phyloP scores from a whole-genome alignment of 2,113 vertebrate species.

The Crotalus horridus region DNA sequence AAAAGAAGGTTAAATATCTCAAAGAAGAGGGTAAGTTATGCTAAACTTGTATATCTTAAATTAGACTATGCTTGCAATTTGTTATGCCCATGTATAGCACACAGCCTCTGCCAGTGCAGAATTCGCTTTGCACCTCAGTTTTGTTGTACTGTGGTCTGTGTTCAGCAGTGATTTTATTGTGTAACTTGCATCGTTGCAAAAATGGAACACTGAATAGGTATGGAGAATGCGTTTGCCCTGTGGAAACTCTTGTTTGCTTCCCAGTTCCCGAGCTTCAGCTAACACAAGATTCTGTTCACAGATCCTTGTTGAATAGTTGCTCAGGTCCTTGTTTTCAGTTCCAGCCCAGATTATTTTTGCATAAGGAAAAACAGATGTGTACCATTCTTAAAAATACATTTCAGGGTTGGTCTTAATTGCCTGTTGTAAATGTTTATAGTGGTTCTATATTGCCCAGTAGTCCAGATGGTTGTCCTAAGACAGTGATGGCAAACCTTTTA shows the following conservation, averaged over 20 bases:
- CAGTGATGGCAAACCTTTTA: too few species aligned
- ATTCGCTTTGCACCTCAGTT: neutral
- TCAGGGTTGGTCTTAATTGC: neutral
- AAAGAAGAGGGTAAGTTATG: conserved; percentile 60
- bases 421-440: neutral
- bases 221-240: neutral
- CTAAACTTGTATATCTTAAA: neutral
- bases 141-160: neutral
- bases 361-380: neutral
- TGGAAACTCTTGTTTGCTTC: neutral
- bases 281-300: neutral
- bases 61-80: neutral
- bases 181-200: neutral
- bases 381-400: neutral
- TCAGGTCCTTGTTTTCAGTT: neutral
- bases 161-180: neutral
- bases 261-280: neutral
- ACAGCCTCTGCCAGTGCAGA: neutral
- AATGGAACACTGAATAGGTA: neutral
- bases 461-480: neutral
- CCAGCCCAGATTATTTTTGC: neutral
- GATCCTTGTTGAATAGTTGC: neutral
- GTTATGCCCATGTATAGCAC: neutral
- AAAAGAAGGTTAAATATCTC: conserved; percentile 58
- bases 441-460: neutral